These are phyloP conservation scores for Arenaria interpres DNA, from an alignment of 2,113 vertebrate species.

Conservation along the genomic window DNA sequence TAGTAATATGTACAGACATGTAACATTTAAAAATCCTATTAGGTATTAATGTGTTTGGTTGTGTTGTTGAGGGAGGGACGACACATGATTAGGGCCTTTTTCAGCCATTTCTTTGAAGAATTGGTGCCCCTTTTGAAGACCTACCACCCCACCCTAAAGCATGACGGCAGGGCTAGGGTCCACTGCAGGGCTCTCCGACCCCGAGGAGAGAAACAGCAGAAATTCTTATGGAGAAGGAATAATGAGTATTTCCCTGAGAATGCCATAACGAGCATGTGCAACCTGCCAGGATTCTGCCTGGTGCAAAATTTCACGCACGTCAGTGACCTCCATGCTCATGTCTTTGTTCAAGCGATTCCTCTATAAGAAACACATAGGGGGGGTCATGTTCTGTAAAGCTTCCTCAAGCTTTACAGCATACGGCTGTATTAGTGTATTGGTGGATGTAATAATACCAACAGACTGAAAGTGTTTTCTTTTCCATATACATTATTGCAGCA, in stretches of 20 bases:
- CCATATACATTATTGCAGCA: background rate
- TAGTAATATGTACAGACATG: fast-evolving
- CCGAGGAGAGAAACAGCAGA: background rate
- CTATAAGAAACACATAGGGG: background rate
- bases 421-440: background rate
- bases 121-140: background rate
- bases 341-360: background rate
- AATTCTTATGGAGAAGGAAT: background rate
- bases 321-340: background rate
- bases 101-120: background rate
- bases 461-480: background rate
- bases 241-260: background rate
- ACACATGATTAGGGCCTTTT: background rate
- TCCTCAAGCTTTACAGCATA: background rate
- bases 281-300: background rate
- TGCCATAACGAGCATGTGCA: fast-evolving
- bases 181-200: background rate
- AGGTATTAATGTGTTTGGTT: background rate
- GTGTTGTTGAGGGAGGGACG: background rate
- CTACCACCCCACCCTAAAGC: background rate
- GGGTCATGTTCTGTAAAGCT: background rate
- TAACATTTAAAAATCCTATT: background rate
- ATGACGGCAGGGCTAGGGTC: background rate
- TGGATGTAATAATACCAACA: background rate
- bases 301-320: background rate